Base-by-base conservation (phyloP, 2,888 invertebrate genomes). In the Erannis defoliaria region DNA sequence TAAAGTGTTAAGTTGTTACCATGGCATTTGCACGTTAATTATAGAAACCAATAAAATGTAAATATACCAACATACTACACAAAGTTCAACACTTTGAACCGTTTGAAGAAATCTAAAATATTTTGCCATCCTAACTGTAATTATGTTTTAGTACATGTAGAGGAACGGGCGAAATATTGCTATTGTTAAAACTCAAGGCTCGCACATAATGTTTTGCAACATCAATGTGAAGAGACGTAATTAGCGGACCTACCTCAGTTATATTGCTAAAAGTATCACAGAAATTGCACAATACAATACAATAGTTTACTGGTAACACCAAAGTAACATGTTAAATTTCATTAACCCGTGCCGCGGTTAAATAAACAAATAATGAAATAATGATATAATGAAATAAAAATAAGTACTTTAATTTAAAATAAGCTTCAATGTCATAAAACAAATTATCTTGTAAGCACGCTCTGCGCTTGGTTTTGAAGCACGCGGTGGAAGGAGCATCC, bases 171-270 rank as follows among this genome's bases (percentile, higher is more conserved):
- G 50, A 58, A 35, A 48, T 42, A 49, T n/a, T n/a, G 42, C 64
- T 62, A 66, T 68, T 68, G 66, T 68, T 62, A 43, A 58, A 64
- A 57, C 45, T 60, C 62, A 70, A 65, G 70, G 68, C 62, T 57
- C 14, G 26, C 14, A 18, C 10, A 48, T 8, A n/a, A 54, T 35
- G 18, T 35, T 54, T 45, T 40, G 51, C n/a, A 51, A 51, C 31
- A 40, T 18, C 16, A 51, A 12, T 19, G 6, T 51, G 40, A 51
- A 40, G 18, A 29, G 16, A 18, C 9, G 14, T 35, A 49, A 23
- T 49, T 37, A 23, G 10, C n/a, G 1, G 5, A 14, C 23, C 49
- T 49, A 23, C 21, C 19, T 35, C 21, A 14, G 49, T 8, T 35
- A 10, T 1, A 1, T 35, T 35, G 49, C 23, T 10, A 10, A 1